Evolutionary conservation across 2,888 invertebrate genomes (phyloP).

Genomic region (Argynnis bischoffii): DNA sequence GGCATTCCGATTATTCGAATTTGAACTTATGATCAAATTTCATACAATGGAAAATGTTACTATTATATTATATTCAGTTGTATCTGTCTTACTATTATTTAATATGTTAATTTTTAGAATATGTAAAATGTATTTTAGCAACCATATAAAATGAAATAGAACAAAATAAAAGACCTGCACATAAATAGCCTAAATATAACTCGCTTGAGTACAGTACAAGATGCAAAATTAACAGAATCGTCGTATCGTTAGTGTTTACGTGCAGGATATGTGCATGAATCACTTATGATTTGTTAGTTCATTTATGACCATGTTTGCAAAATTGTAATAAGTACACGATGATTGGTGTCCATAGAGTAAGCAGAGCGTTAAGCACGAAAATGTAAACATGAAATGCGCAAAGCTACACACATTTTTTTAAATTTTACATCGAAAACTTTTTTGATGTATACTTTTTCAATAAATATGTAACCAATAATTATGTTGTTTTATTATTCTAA

Average conservation of each 20-base stretch:
- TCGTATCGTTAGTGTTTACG: slow-evolving; percentile 11
- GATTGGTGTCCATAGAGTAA: slow-evolving; percentile 31
- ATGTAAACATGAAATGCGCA: slow-evolving; percentile 49
- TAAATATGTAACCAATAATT: slow-evolving; percentile 70
- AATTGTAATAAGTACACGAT: slow-evolving; percentile 27
- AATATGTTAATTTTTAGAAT: slow-evolving; percentile 32
- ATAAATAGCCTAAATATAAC: slow-evolving; percentile 31
- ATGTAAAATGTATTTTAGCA: slow-evolving; percentile 32
- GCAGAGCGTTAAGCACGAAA: slow-evolving; percentile 50
- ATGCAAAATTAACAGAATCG: slow-evolving; percentile 15
- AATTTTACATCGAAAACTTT: slow-evolving; percentile 78
- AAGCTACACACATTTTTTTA: slow-evolving; percentile 59
- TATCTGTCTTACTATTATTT: slow-evolving; percentile 65
- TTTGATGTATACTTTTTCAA: slow-evolving; percentile 80
- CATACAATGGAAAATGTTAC: slow-evolving; percentile 23
- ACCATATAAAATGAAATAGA: slow-evolving; percentile 32
- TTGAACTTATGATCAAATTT: slow-evolving; percentile 24
- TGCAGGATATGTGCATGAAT: slow-evolving; percentile 8
- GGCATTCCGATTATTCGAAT: slow-evolving; percentile 27
- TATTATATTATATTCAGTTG: slow-evolving; percentile 41
- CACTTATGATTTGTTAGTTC: background rate
- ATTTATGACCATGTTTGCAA: background rate
- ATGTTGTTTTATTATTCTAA: slow-evolving; percentile 32
- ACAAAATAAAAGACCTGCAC: slow-evolving; percentile 31
- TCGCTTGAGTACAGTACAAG: slow-evolving; percentile 26